phyloP scores from a whole-genome alignment of 2,797 vertebrate genomes.

The Sylvia borin region DNA sequence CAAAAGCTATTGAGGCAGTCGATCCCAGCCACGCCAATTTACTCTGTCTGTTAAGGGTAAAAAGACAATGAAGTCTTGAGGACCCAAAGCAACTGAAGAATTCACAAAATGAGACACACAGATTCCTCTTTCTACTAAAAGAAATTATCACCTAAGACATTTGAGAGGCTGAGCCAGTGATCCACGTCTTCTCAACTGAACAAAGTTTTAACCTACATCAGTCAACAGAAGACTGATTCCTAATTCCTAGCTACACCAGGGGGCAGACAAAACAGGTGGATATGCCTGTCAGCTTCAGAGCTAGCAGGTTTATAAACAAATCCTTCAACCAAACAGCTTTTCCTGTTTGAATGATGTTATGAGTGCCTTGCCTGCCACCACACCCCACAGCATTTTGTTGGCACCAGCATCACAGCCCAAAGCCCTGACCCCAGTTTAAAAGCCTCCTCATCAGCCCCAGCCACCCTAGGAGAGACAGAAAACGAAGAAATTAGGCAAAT shows the following conservation, averaged over 20 bases:
- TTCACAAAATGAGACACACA: not conserved
- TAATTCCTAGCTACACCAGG: not conserved
- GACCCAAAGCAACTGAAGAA: not conserved
- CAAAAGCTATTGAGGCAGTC: not conserved
- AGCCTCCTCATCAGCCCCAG: not conserved
- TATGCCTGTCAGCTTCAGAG: not conserved
- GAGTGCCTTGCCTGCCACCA: rapidly evolving
- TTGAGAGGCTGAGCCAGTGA: not conserved
- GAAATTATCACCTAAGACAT: not conserved
- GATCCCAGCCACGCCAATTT: not conserved
- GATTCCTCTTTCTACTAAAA: not conserved
- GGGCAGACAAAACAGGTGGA: not conserved
- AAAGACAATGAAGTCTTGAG: not conserved
- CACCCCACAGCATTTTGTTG: rapidly evolving
- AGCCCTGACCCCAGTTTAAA: not conserved
- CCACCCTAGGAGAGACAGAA: not conserved
- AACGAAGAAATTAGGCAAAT: not conserved
- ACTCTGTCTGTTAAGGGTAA: not conserved
- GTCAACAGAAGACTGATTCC: not conserved
- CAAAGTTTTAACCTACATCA: not conserved
- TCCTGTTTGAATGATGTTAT: not conserved
- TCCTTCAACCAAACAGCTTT: not conserved
- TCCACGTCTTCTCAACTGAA: not conserved
- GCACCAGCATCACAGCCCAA: not conserved
- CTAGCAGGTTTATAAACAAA: not conserved